A percentile compares a stretch with the other conserved stretches of the same genome.
Evolutionary conservation across 2,797 vertebrate genomes (phyloP).

Genomic region (Syndactyla subalaris): DNA sequence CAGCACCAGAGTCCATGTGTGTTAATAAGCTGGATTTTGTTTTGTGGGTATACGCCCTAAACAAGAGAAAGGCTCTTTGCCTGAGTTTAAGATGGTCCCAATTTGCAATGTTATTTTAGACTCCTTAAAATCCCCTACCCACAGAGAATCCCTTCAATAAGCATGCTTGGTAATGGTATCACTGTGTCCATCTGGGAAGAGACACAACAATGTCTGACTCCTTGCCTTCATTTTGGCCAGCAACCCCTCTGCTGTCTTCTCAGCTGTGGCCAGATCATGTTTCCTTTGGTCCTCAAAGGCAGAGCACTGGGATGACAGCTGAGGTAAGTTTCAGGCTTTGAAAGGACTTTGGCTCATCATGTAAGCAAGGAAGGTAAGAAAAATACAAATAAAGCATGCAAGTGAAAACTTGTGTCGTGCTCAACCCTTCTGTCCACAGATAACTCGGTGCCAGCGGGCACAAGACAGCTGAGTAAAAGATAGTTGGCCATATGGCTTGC

Average conservation of each 20-base stretch:
- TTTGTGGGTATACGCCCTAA: neutral
- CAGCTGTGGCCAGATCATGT: neutral
- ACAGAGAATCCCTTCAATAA: neutral
- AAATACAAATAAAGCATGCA: neutral
- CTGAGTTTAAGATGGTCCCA: neutral
- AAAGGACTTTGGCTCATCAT: neutral
- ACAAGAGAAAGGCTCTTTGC: neutral
- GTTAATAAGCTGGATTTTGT: neutral
- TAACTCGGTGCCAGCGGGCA: neutral
- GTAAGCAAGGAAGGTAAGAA: neutral
- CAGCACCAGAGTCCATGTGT: neutral
- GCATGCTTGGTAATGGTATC: neutral
- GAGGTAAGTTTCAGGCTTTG: neutral
- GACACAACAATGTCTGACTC: neutral
- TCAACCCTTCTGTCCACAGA: neutral
- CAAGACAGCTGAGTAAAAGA: neutral
- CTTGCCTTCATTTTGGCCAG: neutral
- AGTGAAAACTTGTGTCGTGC: neutral
- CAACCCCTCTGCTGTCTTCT: neutral
- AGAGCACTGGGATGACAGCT: neutral
- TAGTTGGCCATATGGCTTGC: neutral
- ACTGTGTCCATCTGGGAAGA: neutral
- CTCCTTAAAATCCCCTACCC: neutral
- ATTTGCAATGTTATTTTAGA: neutral
- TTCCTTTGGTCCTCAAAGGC: neutral